Conservation (phyloP, 2,797 vertebrate species). For the Chaetodon trifasciatus region DNA sequence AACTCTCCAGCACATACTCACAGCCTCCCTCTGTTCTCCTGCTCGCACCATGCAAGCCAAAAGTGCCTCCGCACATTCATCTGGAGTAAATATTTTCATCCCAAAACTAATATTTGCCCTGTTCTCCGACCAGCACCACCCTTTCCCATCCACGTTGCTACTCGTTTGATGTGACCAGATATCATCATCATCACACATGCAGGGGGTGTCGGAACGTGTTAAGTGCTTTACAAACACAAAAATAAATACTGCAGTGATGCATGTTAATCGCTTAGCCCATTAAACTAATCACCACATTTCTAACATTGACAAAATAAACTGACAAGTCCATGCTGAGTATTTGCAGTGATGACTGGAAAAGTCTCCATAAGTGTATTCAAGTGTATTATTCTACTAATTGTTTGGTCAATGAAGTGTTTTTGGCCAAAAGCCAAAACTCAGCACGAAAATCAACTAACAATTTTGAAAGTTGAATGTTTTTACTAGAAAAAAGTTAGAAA, state of each 20-base stretch:
- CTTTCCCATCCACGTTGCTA: not conserved
- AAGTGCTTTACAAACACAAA: not conserved
- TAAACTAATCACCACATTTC: not conserved
- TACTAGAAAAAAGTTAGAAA: not conserved
- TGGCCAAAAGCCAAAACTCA: not conserved
- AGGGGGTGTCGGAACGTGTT: too few relatives aligned
- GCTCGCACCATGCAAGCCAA: constrained; percentile 41
- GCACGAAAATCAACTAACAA: not conserved
- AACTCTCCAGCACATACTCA: constrained; percentile 42
- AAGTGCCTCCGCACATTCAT: constrained; percentile 49
- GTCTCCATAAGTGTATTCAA: too few relatives aligned
- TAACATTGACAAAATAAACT: not conserved
- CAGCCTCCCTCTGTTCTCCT: constrained; percentile 48
- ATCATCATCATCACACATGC: not conserved
- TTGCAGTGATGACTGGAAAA: not conserved
- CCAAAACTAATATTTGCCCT: constrained; percentile 69
- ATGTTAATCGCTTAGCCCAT: not conserved
- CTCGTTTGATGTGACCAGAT: constrained; percentile 25
- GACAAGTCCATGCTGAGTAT: too few relatives aligned
- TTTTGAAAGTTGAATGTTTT: not conserved
- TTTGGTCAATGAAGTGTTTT: not conserved
- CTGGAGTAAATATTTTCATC: constrained; percentile 67
- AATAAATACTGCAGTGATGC: not conserved
- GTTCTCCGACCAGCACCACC: constrained; percentile 22
- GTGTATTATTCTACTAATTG: not conserved